phyloP scores from a whole-genome alignment of 2,113 vertebrate genomes.

The Silurus glanis region DNA sequence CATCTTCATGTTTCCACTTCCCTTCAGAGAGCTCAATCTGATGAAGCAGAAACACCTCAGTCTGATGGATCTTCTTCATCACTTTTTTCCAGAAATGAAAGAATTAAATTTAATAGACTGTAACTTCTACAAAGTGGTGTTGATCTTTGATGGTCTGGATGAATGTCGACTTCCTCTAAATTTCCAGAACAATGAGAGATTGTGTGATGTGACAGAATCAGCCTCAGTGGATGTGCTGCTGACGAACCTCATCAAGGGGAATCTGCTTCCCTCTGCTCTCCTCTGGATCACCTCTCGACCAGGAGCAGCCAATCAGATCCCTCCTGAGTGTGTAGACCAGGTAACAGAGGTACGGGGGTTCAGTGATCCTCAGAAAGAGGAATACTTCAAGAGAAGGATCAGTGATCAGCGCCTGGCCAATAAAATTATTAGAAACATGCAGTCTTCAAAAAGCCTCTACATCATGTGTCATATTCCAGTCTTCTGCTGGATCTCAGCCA shows the following conservation, averaged over 20 bases:
- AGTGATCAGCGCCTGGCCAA: not conserved
- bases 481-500: conserved; percentile 5
- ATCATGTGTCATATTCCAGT: conserved; percentile 1
- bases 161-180: too few relatives aligned
- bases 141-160: not conserved
- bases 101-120: not conserved
- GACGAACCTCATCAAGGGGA: too few relatives aligned
- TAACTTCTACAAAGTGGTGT: not conserved
- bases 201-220: too few relatives aligned
- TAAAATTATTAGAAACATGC: not conserved
- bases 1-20: not conserved
- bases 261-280: too few relatives aligned
- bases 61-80: not conserved
- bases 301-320: too few relatives aligned
- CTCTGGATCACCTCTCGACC: too few relatives aligned
- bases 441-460: conserved; percentile 5
- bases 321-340: not conserved
- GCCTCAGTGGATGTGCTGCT: too few relatives aligned
- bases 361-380: conserved; percentile 1
- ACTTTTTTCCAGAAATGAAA: not conserved
- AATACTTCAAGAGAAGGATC: not conserved
- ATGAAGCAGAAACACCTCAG: not conserved
- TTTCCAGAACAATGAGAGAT: too few relatives aligned
- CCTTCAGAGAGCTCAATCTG: conserved; percentile 4
- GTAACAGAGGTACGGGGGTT: not conserved